Evolutionary conservation across 2,113 vertebrate species (phyloP).

Genomic region (Macaca fascicularis): DNA sequence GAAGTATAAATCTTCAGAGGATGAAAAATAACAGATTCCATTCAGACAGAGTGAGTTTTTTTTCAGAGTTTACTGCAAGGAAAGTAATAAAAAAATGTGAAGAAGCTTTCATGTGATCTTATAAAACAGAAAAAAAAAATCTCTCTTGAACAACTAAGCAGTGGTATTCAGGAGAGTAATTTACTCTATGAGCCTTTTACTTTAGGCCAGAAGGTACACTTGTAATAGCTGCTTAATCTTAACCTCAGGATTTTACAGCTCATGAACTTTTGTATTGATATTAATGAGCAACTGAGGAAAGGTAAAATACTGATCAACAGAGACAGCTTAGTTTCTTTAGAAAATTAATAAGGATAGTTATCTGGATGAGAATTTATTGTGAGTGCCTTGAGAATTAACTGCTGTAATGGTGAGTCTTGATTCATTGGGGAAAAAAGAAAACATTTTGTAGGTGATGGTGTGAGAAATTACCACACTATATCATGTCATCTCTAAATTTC

Average conservation of each 20-base stretch:
- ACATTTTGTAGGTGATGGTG: background rate
- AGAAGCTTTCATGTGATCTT: conserved; percentile 41
- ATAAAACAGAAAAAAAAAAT: conserved; percentile 39
- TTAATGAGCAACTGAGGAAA: background rate
- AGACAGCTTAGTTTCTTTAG: conserved; percentile 40
- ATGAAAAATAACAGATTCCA: conserved; percentile 60
- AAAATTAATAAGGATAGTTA: conserved; percentile 57
- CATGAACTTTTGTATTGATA: background rate
- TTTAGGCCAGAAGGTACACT: conserved; percentile 39
- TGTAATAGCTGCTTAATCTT: conserved; percentile 58
- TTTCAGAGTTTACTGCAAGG: conserved; percentile 18
- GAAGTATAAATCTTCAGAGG: conserved; percentile 57
- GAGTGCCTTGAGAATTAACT: background rate
- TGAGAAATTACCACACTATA: conserved; percentile 4
- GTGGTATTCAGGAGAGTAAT: background rate
- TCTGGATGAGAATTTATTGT: conserved; percentile 3
- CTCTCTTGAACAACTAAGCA: conserved; percentile 25
- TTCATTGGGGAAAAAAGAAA: background rate
- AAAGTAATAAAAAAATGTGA: conserved; percentile 62
- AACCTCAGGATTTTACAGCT: conserved; percentile 62
- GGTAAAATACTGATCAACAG: conserved; percentile 19
- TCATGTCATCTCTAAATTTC: background rate
- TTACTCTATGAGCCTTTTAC: conserved; percentile 45
- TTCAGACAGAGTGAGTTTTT: conserved; percentile 27
- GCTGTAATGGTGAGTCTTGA: background rate